A percentile compares a stretch with the other conserved stretches of the same genome.
Evolutionary conservation across 2,113 vertebrate species (phyloP).

Genomic region (Bagarius yarrelli): DNA sequence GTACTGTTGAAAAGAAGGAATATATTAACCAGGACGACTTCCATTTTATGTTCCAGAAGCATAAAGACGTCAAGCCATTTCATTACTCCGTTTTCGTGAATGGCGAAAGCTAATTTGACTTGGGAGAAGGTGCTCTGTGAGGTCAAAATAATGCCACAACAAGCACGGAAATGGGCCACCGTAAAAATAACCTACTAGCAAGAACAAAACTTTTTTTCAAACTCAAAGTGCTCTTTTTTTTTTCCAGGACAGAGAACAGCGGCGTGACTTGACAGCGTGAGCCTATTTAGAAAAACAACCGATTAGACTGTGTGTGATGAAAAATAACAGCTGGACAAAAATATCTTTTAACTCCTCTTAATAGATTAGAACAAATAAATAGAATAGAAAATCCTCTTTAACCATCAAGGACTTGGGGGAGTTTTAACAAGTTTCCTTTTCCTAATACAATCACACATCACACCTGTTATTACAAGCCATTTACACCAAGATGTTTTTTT

Average conservation of each 20-base stretch:
- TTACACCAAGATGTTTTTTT: neutral
- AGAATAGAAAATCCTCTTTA: no score
- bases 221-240: conserved; percentile 69
- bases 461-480: conserved; percentile 1
- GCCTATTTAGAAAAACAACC: conserved; percentile 61
- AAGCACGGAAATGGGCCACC: conserved; percentile 79
- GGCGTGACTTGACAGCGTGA: conserved; percentile 68
- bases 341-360: conserved; percentile 38
- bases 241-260: conserved; percentile 73
- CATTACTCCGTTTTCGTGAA: conserved; percentile 72
- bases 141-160: conserved; percentile 80
- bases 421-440: neutral
- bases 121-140: conserved; percentile 76
- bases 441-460: neutral
- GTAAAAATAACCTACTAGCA: conserved; percentile 76
- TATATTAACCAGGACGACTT: conserved; percentile 79
- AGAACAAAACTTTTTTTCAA: conserved; percentile 70
- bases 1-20: conserved; percentile 82
- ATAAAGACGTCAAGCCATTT: conserved; percentile 69
- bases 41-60: conserved; percentile 69
- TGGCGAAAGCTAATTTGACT: conserved; percentile 80
- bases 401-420: conserved; percentile 13
- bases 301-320: conserved; percentile 58
- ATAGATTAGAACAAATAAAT: no score
- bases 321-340: conserved; percentile 59